Percentiles rank a stretch among this genome's conserved stretches.
These are phyloP conservation scores for Cecropterus lyciades DNA, from an alignment of 1,140 invertebrate species.

Conservation along the genomic window DNA sequence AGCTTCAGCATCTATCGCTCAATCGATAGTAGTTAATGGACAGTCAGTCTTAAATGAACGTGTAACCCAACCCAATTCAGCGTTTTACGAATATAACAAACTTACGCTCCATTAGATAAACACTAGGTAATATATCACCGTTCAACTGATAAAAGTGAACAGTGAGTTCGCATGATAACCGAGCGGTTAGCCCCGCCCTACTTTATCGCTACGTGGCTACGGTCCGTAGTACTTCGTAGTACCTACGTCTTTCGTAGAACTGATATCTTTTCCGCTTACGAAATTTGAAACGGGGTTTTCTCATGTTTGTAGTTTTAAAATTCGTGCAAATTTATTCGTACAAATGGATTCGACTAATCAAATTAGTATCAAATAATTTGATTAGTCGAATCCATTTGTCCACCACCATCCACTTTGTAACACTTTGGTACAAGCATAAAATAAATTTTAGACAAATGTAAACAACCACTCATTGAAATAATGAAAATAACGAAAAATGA, in stretches of 20 bases:
- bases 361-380: too few species aligned
- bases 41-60: too few species aligned
- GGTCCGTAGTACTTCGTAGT: constrained; percentile 7
- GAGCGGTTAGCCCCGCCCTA: constrained; percentile 4
- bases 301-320: background rate
- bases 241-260: constrained; percentile 22
- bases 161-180: constrained; percentile 22
- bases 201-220: constrained; percentile 27
- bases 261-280: background rate
- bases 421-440: too few species aligned
- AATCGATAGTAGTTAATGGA: too few species aligned
- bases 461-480: too few species aligned
- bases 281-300: background rate
- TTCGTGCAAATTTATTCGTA: background rate
- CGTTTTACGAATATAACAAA: background rate
- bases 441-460: too few species aligned
- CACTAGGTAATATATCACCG: constrained; percentile 22
- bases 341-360: too few species aligned
- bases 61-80: background rate
- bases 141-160: constrained; percentile 27
- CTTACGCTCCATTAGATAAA: constrained; percentile 6
- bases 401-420: too few species aligned
- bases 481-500: too few species aligned
- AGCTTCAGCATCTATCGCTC: too few species aligned
- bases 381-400: too few species aligned